phyloP scores from a whole-genome alignment of 2,113 vertebrate genomes.

The Vanacampus margaritifer region DNA sequence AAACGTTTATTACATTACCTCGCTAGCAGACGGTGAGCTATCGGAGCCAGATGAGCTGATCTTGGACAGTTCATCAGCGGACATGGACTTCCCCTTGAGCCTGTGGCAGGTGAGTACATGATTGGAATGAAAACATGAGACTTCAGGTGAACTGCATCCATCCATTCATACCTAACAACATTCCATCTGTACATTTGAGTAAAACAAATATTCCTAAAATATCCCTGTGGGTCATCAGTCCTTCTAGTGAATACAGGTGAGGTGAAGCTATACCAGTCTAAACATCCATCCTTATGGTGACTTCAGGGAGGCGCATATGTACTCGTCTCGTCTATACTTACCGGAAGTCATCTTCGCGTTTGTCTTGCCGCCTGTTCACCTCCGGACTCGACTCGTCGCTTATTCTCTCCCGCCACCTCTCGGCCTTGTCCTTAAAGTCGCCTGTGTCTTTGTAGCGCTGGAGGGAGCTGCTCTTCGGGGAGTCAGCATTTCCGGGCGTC shows the following conservation, averaged over 20 bases:
- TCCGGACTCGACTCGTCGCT: slow-evolving; percentile 51
- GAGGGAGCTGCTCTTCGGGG: slow-evolving; percentile 54
- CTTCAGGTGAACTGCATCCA: neutral
- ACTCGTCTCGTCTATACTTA: slow-evolving; percentile 26
- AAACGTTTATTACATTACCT: slow-evolving; percentile 49
- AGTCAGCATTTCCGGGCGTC: slow-evolving; percentile 44
- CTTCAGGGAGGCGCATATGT: too few species aligned
- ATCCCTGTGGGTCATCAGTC: too few species aligned
- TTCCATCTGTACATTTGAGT: neutral
- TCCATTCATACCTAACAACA: neutral
- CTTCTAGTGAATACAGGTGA: too few species aligned
- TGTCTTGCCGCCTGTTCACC: neutral
- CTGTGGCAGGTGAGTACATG: slow-evolving; percentile 32
- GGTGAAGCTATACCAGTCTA: neutral
- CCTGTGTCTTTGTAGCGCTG: slow-evolving; percentile 75
- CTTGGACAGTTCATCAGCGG: slow-evolving; percentile 64
- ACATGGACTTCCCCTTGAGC: slow-evolving; percentile 62
- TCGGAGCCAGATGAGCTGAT: slow-evolving; percentile 65
- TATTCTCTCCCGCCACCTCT: slow-evolving; percentile 80
- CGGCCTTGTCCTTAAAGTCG: slow-evolving; percentile 75
- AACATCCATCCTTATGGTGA: too few species aligned
- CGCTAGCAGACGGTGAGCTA: slow-evolving; percentile 38
- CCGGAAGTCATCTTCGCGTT: slow-evolving; percentile 22
- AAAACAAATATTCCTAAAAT: neutral
- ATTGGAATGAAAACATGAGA: neutral